These are phyloP conservation scores for Helobdella robusta DNA, from an alignment of 2,888 invertebrate genomes.

Conservation along the genomic window DNA sequence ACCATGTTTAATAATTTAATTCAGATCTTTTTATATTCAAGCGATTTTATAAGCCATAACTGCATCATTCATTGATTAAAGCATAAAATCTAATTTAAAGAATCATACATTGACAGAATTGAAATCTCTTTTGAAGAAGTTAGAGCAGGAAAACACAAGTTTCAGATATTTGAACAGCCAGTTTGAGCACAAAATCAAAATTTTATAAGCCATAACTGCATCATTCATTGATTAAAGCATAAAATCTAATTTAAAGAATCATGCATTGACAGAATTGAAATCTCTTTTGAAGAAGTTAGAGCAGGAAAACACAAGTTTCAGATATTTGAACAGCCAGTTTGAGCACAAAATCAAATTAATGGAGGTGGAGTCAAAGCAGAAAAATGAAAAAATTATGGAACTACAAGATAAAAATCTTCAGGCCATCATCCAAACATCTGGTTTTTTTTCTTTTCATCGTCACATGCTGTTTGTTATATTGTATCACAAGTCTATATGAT, in stretches of 20 bases:
- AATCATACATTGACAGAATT: no score
- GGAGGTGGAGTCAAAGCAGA: constrained; percentile 58
- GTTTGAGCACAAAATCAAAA: constrained; percentile 56
- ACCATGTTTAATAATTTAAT: no score
- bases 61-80: no score
- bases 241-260: no score
- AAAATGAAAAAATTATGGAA: constrained; percentile 53
- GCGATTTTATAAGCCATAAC: no score
- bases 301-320: constrained; percentile 54
- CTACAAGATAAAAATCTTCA: constrained; percentile 52
- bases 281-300: constrained; percentile 55
- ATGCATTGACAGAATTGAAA: constrained; percentile 50
- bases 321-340: constrained; percentile 56
- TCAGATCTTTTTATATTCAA: no score
- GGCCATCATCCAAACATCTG: constrained; percentile 50
- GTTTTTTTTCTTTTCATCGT: constrained; percentile 35
- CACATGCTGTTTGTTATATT: no score
- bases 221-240: no score
- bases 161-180: constrained; percentile 34
- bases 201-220: no score
- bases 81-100: no score
- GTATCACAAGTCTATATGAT: no score
- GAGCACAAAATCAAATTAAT: constrained; percentile 57
- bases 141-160: not conserved
- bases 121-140: constrained; percentile 52